A percentile compares a stretch with the other conserved stretches of the same genome.
Conservation (phyloP, 2,888 invertebrate species). For the Zaprionus obscuricornis region DNA sequence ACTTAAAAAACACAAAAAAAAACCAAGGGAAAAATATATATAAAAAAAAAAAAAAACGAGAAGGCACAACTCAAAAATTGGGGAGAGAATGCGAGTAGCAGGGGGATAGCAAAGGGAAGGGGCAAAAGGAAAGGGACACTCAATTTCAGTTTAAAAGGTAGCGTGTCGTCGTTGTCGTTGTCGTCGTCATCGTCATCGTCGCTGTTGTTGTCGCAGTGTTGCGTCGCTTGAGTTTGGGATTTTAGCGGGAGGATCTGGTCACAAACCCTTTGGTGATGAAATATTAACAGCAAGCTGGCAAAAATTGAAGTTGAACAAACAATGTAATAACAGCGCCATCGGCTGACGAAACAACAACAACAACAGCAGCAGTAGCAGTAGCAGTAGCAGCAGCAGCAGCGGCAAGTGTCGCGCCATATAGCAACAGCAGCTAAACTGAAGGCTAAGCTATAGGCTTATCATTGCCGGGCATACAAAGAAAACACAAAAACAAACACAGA, state of each 20-base stretch:
- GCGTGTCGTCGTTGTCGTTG: too few species aligned
- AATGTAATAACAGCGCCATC: constrained; percentile 46
- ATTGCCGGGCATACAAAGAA: constrained; percentile 4
- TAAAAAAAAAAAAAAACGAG: constrained; percentile 1
- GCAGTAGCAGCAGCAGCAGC: too few species aligned
- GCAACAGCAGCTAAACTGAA: too few species aligned
- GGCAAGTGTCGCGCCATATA: too few species aligned
- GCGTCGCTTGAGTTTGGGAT: neutral
- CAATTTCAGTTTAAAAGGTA: too few species aligned
- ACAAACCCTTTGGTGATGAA: constrained; percentile 54
- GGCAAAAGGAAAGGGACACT: too few species aligned
- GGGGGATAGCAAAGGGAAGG: too few species aligned
- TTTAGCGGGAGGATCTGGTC: neutral
- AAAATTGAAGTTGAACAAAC: constrained; percentile 56
- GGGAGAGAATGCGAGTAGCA: too few species aligned
- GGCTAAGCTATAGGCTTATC: too few species aligned
- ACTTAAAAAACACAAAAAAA: constrained; percentile 4
- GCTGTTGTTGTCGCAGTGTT: neutral
- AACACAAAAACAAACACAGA: neutral
- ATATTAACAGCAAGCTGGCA: constrained; percentile 63
- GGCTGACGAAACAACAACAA: too few species aligned
- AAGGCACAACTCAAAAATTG: neutral
- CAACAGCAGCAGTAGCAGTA: too few species aligned
- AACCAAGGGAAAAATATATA: neutral
- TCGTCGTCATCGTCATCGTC: too few species aligned